Conservation (phyloP, 2,797 vertebrate species). For the Schizopygopsis malacanthus region DNA sequence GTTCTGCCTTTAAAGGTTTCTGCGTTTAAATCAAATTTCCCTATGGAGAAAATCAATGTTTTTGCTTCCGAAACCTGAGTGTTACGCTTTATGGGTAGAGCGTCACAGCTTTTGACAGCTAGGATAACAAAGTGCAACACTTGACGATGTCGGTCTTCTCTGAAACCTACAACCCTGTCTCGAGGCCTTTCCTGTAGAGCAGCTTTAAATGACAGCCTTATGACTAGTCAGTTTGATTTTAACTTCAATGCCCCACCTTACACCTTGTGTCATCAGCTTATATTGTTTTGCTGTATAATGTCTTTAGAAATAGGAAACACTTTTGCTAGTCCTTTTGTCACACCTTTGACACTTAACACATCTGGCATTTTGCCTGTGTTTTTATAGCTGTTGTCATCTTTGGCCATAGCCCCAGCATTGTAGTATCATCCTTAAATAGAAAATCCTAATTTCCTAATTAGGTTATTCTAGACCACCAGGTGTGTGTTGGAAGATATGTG, state of each 20-base stretch:
- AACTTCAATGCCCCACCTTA: neutral
- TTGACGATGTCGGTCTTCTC: neutral
- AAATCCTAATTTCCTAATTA: constrained; percentile 26
- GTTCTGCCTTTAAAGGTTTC: neutral
- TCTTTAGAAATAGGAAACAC: constrained; percentile 1
- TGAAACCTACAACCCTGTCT: neutral
- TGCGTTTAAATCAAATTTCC: neutral
- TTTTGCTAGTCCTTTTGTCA: constrained; percentile 36
- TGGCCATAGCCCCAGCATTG: neutral
- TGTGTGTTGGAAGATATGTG: neutral
- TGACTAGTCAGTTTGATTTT: constrained; percentile 31
- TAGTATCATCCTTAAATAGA: neutral
- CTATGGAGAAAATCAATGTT: neutral
- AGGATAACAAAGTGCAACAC: constrained; percentile 26
- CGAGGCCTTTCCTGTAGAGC: neutral
- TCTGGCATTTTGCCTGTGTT: constrained; percentile 41
- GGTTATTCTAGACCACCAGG: neutral
- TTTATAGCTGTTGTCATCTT: constrained; percentile 31
- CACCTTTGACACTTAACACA: constrained; percentile 28
- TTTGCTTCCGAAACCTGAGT: neutral
- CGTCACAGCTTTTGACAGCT: neutral
- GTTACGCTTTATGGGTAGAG: neutral
- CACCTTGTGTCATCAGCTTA: neutral
- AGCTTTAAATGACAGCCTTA: neutral
- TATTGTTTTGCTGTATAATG: neutral